Evolutionary conservation across 2,888 invertebrate species (phyloP), one percentile per base, ranked within the genome.

Genomic region (Druceiella hillmani): DNA sequence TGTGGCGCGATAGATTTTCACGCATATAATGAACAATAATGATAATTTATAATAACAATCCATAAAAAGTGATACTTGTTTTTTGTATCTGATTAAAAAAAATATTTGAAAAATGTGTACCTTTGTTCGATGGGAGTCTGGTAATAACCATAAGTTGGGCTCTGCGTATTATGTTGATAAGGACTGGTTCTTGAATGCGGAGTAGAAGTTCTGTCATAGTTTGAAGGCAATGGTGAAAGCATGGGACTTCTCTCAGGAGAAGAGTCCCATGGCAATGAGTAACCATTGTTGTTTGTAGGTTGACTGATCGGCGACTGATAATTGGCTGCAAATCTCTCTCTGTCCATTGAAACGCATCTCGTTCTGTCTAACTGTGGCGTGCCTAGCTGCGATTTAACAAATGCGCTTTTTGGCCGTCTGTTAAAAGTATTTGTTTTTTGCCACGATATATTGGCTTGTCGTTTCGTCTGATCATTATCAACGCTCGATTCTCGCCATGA

Each of bases 241-340:
- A 68, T 66, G 26, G 66, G 64, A 41, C 64, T 66, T 10, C 76
- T 78, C 38, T 68, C 67, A 3, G 69, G 69, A 15, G 74, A 74
- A 17, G 74, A 73, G 48, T 75, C 74, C 37, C 75, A 75, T 33
- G 77, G 48, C 29, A 46, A 39, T n/a, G 42, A 41, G 28, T 48
- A 48, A 2, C 46, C 46, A 30, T 48, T 48, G 20, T 12, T 43
- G 10, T 24, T 22, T 3, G 30, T 11, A 2, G 41, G 37, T 7
- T 33, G 15, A 9, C 40, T 33, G 12, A 17, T 45, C 11, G 68
- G 68, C 6, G 67, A 54, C 39, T 66, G 63, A 49, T 71, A 71
- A 48, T 50, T 64, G 43, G 56, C 65, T 2, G 69, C 67, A n/a
- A n/a, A n/a, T 46, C 69, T 70, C 52, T 69, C 70, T 44, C 70